Conservation (phyloP, 2,113 vertebrate species). For the Microtus oregoni region DNA sequence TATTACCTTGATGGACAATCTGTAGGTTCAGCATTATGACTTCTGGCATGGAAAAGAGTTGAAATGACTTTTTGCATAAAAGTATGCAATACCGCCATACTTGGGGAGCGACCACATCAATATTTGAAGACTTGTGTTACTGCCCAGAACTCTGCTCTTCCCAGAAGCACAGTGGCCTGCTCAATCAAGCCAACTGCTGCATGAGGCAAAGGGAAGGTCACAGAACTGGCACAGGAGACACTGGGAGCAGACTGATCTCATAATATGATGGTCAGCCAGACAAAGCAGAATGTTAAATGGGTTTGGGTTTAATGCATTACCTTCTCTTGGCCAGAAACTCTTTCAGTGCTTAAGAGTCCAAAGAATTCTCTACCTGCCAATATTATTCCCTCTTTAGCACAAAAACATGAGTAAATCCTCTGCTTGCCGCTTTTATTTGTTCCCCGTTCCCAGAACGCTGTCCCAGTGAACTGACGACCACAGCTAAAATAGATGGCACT, state of each 20-base stretch:
- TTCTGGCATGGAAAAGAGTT: slow-evolving; percentile 57
- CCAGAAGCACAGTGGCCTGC: slow-evolving; percentile 62
- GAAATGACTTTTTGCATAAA: slow-evolving; percentile 3
- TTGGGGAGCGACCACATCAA: slow-evolving; percentile 45
- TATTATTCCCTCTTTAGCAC: not conserved
- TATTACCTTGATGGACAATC: slow-evolving; percentile 51
- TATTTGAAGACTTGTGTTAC: slow-evolving; percentile 63
- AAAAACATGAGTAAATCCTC: slow-evolving; percentile 43
- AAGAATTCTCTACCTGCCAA: slow-evolving; percentile 55
- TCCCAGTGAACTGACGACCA: slow-evolving; percentile 42
- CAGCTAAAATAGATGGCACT: slow-evolving; percentile 40
- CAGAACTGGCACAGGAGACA: not conserved
- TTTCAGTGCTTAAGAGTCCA: slow-evolving; percentile 31
- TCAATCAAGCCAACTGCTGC: not conserved
- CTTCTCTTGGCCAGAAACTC: slow-evolving; percentile 40
- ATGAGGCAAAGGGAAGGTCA: not conserved
- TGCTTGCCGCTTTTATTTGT: slow-evolving; percentile 39
- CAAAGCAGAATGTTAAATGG: slow-evolving; percentile 57
- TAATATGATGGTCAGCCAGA: not conserved
- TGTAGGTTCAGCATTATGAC: slow-evolving; percentile 54
- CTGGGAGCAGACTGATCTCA: not conserved
- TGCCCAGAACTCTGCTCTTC: slow-evolving; percentile 64
- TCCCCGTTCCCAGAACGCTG: slow-evolving; percentile 38
- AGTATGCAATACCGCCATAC: not conserved
- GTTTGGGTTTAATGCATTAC: slow-evolving; percentile 47